Percentiles rank a stretch among this genome's conserved stretches.
Evolutionary conservation across 2,797 vertebrate genomes (phyloP).

Genomic region (Lerista edwardsae): DNA sequence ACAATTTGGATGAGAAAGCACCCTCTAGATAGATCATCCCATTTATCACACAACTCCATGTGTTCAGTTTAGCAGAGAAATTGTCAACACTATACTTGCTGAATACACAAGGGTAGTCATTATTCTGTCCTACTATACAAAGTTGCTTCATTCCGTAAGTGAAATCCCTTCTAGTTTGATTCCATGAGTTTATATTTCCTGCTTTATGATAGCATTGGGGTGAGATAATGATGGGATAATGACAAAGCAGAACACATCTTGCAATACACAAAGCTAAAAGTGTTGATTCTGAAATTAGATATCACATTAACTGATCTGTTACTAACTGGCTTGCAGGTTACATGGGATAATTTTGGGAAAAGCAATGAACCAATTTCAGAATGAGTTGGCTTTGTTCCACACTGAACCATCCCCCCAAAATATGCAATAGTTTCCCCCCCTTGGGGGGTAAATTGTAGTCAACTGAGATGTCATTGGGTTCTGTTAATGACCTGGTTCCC

Average conservation of each 20-base stretch:
- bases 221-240: background rate
- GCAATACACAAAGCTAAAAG: background rate
- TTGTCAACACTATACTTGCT: background rate
- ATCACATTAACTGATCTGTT: background rate
- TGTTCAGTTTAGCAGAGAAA: background rate
- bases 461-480: background rate
- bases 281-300: background rate
- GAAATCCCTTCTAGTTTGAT: background rate
- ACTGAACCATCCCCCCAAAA: background rate
- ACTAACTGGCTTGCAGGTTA: background rate
- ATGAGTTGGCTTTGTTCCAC: background rate
- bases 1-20: background rate
- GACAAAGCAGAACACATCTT: background rate
- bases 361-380: background rate
- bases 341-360: background rate
- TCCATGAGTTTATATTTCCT: background rate
- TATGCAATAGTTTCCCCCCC: background rate
- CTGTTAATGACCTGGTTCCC: background rate
- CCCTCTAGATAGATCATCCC: background rate
- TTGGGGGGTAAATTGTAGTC: background rate
- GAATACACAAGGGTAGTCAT: background rate
- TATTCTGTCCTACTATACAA: background rate
- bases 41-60: background rate
- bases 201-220: background rate
- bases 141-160: background rate